Base-by-base conservation (phyloP, 1,140 invertebrate species). In the Habropoda laboriosa region DNA sequence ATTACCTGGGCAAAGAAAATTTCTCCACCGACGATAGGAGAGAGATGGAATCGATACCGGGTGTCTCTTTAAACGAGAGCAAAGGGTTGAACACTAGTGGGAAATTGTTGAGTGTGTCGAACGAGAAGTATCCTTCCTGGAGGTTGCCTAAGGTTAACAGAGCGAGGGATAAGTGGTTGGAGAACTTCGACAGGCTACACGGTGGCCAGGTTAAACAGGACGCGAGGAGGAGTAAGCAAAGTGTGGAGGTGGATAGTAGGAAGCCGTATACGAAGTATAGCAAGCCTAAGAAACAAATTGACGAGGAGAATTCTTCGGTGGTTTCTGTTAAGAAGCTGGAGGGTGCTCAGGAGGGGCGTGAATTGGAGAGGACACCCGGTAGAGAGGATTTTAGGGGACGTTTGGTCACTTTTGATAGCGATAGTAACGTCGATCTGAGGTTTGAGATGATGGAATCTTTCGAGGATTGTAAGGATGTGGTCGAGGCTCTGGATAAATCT, bases 191-290 rank as follows among this genome's bases (percentile, higher is more conserved):
- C n/a, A 63, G 58, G 7, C 3, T 63, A 10, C 16, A 21, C 0
- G 45, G 3, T 12, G 27, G 7, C 12, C 45, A 40, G 1, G 8
- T 5, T 32, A 72, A 32, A 1, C 66, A 60, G 0, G 18, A 42
- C 1, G 2, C 4, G n/a, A 42, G 18, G 38, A 72, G 21, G 1
- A 21, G 5, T 3, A 68, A 27, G 10, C 10, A 8, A 2, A n/a
- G 6, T 21, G 18, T 1, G 3, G 75, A 78, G 4, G 12, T 7
- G 6, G 55, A 78, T 2, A 24, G 18, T 12, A 71, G 67, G 6
- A 78, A 71, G 7, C 66, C 5, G 5, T 30, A 61, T 2, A 78
- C 49, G 12, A 78, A 71, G 2, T 78, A 71, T 7, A 78, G 66
- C 8, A 71, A 16, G 12, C 42, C 42, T 1, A 64, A 21, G 30